A percentile compares a stretch with the other conserved stretches of the same genome.
phyloP scores from a whole-genome alignment of 37 sponge, comb jelly and placozoan species.

The Geodia barretti region DNA sequence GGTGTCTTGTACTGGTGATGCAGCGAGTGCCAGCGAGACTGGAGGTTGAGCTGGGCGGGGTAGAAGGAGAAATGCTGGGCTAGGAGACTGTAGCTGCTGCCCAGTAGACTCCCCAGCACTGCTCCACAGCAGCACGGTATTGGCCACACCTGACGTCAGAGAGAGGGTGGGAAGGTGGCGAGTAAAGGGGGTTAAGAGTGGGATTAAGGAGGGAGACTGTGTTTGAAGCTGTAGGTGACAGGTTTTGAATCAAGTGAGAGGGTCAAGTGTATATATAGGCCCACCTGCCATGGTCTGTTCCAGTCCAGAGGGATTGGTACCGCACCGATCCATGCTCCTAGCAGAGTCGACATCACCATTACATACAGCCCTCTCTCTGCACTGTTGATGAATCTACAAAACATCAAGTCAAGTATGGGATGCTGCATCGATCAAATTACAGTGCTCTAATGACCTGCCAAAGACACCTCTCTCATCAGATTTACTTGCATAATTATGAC shows the following conservation, averaged over 20 bases:
- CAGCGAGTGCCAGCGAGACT: no score
- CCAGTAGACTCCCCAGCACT: slow-evolving; percentile 28
- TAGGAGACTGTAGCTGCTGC: neutral
- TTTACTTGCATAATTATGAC: no score
- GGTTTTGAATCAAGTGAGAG: no score
- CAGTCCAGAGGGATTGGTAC: slow-evolving; percentile 77
- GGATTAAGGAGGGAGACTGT: no score
- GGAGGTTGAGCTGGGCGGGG: neutral
- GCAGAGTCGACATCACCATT: slow-evolving; percentile 13
- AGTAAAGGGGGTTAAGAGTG: no score
- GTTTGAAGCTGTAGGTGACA: neutral
- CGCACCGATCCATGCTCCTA: slow-evolving; percentile 82
- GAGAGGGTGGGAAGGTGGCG: neutral
- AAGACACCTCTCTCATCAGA: no score
- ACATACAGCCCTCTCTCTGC: slow-evolving; percentile 5
- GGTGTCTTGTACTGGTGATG: no score
- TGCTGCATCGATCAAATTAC: no score
- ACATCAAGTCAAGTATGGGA: no score
- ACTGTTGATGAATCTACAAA: neutral
- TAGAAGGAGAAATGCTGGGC: neutral
- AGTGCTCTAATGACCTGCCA: no score
- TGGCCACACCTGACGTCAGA: slow-evolving; percentile 70
- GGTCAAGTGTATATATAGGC: neutral
- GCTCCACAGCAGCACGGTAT: slow-evolving; percentile 75
- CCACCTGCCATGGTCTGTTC: slow-evolving; percentile 86